Base-by-base conservation (phyloP, 2,888 invertebrate genomes). In the Aradus depressus region DNA sequence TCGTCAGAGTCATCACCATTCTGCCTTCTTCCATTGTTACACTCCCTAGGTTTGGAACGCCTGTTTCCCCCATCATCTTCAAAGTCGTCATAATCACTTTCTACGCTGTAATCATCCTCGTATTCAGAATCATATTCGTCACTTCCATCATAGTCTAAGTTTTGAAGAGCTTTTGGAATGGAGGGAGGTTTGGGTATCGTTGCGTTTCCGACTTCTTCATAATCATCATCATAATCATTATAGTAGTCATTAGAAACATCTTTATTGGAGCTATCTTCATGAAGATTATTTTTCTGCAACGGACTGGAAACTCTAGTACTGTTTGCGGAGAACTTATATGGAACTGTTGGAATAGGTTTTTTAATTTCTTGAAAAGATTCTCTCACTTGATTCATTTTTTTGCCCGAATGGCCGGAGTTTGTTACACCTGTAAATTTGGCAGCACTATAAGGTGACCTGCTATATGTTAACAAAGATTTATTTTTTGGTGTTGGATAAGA, bases 101-200 rank as follows among this genome's bases (percentile, higher is more conserved):
- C 49, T 10, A 41, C 39, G 6, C 44, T 55, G n/a, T 57, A 32
- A 19, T 55, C 52, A 6, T 58, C 53, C 34, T 52, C 55, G 21
- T 52, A 48, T 19, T 50, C 52, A 10, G 51, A 45, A 31, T 59
- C 58, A 16, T 56, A 48, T 19, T 55, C 55, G 19, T 58, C 54
- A 35, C 56, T 47, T 43, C 21, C 43, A 22, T 55, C 38, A 28
- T 56, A 49, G 43, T 60, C 60, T 26, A 60, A 58, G 25, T 60
- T 43, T 45, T 51, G 52, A 35, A 60, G 39, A 38, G 54, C 59
- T 26, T 57, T 55, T 22, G 61, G 60, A 37, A 53, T 52, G 39
- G 50, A 71, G 1, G 64, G 67, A 6, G 72, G 72, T 55, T 72
- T 67, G 59, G 73, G 70, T 14, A 72, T 72, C 57, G 66, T 72